Conservation (phyloP, 2,113 vertebrate species). For the Prunella fulvescens region DNA sequence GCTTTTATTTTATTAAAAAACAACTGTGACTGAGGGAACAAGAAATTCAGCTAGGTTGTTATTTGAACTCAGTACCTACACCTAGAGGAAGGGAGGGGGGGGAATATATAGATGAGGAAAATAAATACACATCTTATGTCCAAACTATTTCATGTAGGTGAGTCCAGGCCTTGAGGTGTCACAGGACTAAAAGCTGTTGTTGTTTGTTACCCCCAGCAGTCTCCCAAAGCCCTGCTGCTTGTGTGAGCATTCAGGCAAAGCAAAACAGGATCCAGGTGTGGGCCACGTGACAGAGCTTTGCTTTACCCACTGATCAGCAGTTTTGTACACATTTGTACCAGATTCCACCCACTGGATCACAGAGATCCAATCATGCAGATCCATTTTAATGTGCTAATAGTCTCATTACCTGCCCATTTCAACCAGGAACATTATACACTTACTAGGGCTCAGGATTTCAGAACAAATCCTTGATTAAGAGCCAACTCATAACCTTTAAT, state of each 20-base stretch:
- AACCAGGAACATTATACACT: neutral
- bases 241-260: neutral
- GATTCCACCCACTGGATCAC: neutral
- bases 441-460: slow-evolving; percentile 13
- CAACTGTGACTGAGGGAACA: neutral
- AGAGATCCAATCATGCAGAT: neutral
- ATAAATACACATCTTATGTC: neutral
- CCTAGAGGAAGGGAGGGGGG: neutral
- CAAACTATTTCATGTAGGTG: neutral
- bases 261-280: neutral
- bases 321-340: neutral
- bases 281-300: neutral
- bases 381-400: neutral
- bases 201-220: neutral
- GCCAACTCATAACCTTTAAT: slow-evolving; percentile 70
- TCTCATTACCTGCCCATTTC: neutral
- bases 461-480: slow-evolving; percentile 67
- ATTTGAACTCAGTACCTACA: neutral
- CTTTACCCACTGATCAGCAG: neutral
- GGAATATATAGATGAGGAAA: neutral
- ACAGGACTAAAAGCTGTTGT: neutral
- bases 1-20: neutral
- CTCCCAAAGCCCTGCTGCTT: neutral
- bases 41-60: neutral
- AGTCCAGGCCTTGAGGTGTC: neutral